A percentile compares a stretch with the other conserved stretches of the same genome.
These are phyloP conservation scores for Ectemnius continuus DNA, from an alignment of 2,888 invertebrate genomes.

Conservation along the genomic window DNA sequence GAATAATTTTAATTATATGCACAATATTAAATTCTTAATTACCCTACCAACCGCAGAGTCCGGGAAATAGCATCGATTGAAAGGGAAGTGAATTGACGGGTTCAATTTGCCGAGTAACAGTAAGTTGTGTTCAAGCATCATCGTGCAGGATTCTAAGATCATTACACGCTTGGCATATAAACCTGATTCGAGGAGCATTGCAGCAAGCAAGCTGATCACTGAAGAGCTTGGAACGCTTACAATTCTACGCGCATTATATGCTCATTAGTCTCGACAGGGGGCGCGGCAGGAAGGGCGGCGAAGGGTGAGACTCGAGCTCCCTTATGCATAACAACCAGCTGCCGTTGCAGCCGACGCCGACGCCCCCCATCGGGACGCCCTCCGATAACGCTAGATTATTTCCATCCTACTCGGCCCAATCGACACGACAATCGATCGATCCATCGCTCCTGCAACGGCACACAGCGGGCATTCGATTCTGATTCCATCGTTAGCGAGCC, in stretches of 20 bases:
- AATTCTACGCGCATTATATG: constrained; percentile 56
- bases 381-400: constrained; percentile 55
- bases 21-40: too few species aligned
- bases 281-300: constrained; percentile 33
- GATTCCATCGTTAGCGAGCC: constrained; percentile 51
- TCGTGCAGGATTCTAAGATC: too few species aligned
- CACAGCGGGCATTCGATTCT: constrained; percentile 9
- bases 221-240: constrained; percentile 32
- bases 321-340: constrained; percentile 54
- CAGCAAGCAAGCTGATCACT: constrained; percentile 12
- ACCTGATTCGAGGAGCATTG: neutral
- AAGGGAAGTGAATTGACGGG: too few species aligned
- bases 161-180: too few species aligned
- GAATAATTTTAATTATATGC: too few species aligned
- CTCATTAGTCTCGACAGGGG: constrained; percentile 54
- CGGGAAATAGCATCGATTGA: neutral
- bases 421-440: constrained; percentile 59
- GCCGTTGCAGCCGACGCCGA: constrained; percentile 18
- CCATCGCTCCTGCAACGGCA: constrained; percentile 53
- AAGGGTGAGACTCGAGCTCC: constrained; percentile 39
- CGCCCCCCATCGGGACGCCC: constrained; percentile 25
- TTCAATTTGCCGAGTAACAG: too few species aligned
- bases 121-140: too few species aligned
- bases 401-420: constrained; percentile 55
- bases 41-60: too few species aligned